These are phyloP conservation scores for Hemicentrotus pulcherrimus DNA, from an alignment of 35 echinoderm and acorn worm species.

Conservation along the genomic window DNA sequence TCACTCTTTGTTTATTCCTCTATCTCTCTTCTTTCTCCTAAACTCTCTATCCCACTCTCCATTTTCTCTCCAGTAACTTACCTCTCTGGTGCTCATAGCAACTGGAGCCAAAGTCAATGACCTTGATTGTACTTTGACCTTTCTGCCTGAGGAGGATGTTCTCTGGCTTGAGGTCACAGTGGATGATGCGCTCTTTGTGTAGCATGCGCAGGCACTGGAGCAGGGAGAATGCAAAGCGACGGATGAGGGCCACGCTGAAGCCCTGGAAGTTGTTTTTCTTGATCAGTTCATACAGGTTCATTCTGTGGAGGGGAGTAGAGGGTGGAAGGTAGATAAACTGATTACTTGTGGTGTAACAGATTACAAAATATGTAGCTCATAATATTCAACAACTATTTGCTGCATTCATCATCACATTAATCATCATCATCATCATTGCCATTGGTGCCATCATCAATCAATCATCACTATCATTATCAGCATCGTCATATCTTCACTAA, in stretches of 20 bases:
- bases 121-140: constrained; percentile 94
- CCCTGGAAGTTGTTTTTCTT: constrained; percentile 99
- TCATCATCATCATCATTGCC: background rate
- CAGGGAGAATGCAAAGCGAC: constrained; percentile 82
- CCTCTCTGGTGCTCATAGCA: constrained; percentile 98
- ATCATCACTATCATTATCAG: background rate
- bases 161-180: constrained; percentile 94
- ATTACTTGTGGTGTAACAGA: too few species aligned
- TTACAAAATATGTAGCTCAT: background rate
- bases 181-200: constrained; percentile 85
- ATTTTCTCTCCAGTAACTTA: constrained; percentile 2
- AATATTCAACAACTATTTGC: background rate
- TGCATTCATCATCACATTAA: background rate
- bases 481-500: background rate
- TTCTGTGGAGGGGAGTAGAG: constrained; percentile 60
- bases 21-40: background rate
- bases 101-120: constrained; percentile 96
- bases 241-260: constrained; percentile 88
- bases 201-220: constrained; percentile 81
- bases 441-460: background rate
- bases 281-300: constrained; percentile 97
- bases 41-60: background rate
- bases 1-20: too few species aligned
- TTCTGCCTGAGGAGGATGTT: constrained; percentile 92
- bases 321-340: background rate